phyloP scores from a whole-genome alignment of 2,888 invertebrate genomes.

The Ferrisia virgata region DNA sequence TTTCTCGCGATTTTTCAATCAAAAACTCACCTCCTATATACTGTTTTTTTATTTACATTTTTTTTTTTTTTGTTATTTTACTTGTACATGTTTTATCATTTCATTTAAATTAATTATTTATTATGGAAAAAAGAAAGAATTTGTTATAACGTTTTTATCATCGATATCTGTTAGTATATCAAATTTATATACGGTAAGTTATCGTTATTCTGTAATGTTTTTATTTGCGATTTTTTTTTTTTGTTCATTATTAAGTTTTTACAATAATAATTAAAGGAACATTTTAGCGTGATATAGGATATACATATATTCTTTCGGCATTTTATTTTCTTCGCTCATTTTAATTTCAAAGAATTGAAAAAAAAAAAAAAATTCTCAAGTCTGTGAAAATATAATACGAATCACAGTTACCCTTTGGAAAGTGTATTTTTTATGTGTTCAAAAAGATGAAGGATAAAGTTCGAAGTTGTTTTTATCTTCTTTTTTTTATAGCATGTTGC shows the following conservation, averaged over 20 bases:
- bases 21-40: slow-evolving; percentile 37
- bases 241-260: slow-evolving; percentile 27
- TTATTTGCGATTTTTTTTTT: slow-evolving; percentile 13
- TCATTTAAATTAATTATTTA: slow-evolving; percentile 22
- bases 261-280: not conserved
- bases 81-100: slow-evolving; percentile 25
- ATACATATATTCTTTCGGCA: slow-evolving; percentile 7
- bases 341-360: not conserved
- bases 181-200: not conserved
- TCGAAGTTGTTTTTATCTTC: not conserved
- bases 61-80: slow-evolving; percentile 27
- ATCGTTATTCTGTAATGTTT: slow-evolving; percentile 5
- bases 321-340: not conserved
- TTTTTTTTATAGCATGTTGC: not conserved
- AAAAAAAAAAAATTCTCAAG: not conserved
- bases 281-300: slow-evolving; percentile 7
- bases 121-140: not conserved
- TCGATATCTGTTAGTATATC: slow-evolving; percentile 7
- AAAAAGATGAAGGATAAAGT: not conserved
- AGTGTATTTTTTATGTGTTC: not conserved
- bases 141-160: slow-evolving; percentile 10
- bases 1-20: slow-evolving; percentile 37
- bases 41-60: not conserved
- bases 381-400: slow-evolving; percentile 13
- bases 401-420: not conserved